Evolutionary conservation across 2,797 vertebrate genomes (phyloP).

Genomic region (Taeniopygia guttata): DNA sequence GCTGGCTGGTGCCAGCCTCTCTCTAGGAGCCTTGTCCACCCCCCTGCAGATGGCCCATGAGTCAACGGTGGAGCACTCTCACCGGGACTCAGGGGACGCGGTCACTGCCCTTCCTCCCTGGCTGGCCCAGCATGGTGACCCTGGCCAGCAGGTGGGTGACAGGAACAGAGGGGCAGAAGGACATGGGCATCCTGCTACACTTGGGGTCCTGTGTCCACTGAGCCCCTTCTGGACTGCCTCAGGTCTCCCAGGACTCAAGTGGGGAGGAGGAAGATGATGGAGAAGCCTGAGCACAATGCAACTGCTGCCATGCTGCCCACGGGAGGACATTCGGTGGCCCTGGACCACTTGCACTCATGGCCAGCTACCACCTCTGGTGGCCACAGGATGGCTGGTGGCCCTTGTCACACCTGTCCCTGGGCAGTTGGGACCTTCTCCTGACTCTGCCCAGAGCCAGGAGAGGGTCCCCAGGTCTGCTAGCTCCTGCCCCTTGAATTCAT

Average conservation of each 20-base stretch:
- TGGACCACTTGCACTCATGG: neutral
- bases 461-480: neutral
- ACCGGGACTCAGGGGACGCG: neutral
- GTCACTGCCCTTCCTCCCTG: neutral
- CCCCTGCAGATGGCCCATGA: conserved; percentile 81
- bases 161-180: neutral
- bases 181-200: neutral
- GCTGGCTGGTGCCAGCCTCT: neutral
- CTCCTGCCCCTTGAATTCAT: neutral
- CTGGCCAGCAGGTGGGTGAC: conserved; percentile 12
- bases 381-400: neutral
- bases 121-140: neutral
- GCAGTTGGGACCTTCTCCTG: neutral
- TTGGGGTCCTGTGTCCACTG: neutral
- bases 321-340: rapidly evolving
- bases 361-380: neutral
- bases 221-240: neutral
- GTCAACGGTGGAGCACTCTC: conserved; percentile 57
- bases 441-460: neutral
- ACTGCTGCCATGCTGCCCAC: neutral
- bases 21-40: neutral
- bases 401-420: neutral
- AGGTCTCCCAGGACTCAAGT: neutral
- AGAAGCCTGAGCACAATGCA: conserved; percentile 7
- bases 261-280: neutral